Evolutionary conservation across 35 echinoderm and acorn worm genomes (phyloP).

Genomic region (Antedon bifida): DNA sequence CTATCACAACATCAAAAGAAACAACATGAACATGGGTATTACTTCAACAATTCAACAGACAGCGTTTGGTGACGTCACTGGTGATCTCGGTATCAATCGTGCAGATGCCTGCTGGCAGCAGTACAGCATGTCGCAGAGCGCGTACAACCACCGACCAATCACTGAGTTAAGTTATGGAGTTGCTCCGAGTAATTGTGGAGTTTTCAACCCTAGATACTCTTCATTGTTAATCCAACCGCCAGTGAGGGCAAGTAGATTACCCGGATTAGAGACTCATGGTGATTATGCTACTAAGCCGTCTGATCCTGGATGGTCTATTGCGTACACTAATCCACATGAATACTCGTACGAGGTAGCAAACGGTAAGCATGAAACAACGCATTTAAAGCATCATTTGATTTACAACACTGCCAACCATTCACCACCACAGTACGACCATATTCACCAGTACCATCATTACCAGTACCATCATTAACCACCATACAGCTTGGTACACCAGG

Average conservation of each 20-base stretch:
- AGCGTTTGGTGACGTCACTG: neutral
- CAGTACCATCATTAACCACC: neutral
- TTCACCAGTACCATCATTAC: neutral
- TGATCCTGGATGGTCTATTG: neutral
- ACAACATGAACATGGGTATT: neutral
- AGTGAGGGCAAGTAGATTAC: conserved; percentile 57
- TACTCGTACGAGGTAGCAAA: neutral
- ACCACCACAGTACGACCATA: neutral
- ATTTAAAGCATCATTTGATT: too few relatives aligned
- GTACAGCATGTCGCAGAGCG: neutral
- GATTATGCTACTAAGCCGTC: conserved; percentile 1
- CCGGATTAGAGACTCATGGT: neutral
- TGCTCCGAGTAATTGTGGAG: conserved; percentile 24
- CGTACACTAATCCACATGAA: neutral
- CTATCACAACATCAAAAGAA: conserved; percentile 8
- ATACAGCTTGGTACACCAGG: too few relatives aligned
- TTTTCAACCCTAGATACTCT: conserved; percentile 78
- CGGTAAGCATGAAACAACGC: too few relatives aligned
- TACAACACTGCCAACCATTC: too few relatives aligned
- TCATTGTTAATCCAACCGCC: conserved; percentile 88
- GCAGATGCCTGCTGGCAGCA: neutral
- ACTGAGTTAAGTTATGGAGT: conserved; percentile 63
- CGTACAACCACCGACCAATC: neutral
- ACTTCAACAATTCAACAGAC: neutral
- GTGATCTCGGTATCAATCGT: neutral